phyloP scores from a whole-genome alignment of 2,888 invertebrate species.

The Synanthedon myopaeformis region DNA sequence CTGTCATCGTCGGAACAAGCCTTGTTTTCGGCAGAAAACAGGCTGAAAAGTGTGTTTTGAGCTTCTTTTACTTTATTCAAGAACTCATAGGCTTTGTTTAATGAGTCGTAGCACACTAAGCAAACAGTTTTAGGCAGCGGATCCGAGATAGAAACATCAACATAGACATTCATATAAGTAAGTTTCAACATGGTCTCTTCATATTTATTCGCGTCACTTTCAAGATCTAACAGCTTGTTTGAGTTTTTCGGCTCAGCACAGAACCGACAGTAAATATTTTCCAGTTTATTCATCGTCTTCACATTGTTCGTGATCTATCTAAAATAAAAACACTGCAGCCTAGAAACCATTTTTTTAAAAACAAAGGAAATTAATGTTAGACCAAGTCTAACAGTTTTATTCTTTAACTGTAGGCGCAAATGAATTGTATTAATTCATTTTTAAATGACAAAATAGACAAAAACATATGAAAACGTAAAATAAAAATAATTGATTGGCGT shows the following conservation, averaged over 20 bases:
- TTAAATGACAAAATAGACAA: too few relatives aligned
- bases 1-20: slow-evolving; percentile 37
- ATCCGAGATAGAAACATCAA: slow-evolving; percentile 34
- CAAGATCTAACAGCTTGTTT: slow-evolving; percentile 36
- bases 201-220: slow-evolving; percentile 25
- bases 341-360: too few relatives aligned
- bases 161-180: slow-evolving; percentile 45
- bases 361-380: too few relatives aligned
- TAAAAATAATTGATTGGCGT: too few relatives aligned
- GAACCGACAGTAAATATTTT: slow-evolving; percentile 35
- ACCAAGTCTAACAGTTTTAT: too few relatives aligned
- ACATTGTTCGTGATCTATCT: too few relatives aligned
- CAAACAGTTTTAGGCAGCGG: slow-evolving; percentile 46
- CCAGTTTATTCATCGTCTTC: slow-evolving; percentile 1
- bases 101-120: slow-evolving; percentile 43
- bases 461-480: too few relatives aligned
- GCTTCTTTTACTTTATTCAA: slow-evolving; percentile 35
- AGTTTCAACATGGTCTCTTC: slow-evolving; percentile 35
- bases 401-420: too few relatives aligned
- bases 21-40: slow-evolving; percentile 21
- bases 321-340: too few relatives aligned
- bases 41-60: slow-evolving; percentile 27
- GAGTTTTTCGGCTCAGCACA: slow-evolving; percentile 35
- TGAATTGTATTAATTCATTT: too few relatives aligned
- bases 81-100: slow-evolving; percentile 48